phyloP scores from a whole-genome alignment of 2,797 vertebrate species.

The Enoplosus armatus region DNA sequence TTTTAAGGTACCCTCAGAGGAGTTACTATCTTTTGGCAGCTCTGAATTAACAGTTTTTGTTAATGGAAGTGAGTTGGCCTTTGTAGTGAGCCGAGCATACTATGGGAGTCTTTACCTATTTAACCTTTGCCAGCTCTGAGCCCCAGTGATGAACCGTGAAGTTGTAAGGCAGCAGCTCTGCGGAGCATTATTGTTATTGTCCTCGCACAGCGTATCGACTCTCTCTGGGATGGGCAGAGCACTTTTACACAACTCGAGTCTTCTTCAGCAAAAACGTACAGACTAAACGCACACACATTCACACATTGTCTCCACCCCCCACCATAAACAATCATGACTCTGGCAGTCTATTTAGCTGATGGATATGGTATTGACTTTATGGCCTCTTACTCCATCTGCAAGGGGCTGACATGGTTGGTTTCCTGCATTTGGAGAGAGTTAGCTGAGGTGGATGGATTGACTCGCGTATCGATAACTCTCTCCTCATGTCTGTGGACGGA shows the following conservation, averaged over 20 bases:
- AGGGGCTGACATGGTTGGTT: slow-evolving; percentile 77
- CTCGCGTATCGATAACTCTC: slow-evolving; percentile 75
- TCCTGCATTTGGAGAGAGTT: slow-evolving; percentile 66
- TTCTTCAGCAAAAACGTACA: slow-evolving; percentile 32
- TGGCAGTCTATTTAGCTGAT: slow-evolving; percentile 80
- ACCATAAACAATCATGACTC: slow-evolving; percentile 71
- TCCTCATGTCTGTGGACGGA: slow-evolving; percentile 54
- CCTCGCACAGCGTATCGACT: slow-evolving; percentile 35
- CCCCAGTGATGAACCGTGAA: slow-evolving; percentile 55
- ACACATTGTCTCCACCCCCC: slow-evolving; percentile 23
- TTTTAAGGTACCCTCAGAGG: slow-evolving; percentile 9
- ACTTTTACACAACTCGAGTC: slow-evolving; percentile 36
- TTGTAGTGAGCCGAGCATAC: slow-evolving; percentile 32
- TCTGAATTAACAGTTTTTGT: slow-evolving; percentile 51
- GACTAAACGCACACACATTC: slow-evolving; percentile 31
- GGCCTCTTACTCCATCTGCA: slow-evolving; percentile 73
- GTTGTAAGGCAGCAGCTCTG: slow-evolving; percentile 19
- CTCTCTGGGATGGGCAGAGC: not conserved
- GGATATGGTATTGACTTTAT: slow-evolving; percentile 81
- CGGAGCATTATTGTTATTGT: slow-evolving; percentile 35
- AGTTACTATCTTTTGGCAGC: slow-evolving; percentile 45
- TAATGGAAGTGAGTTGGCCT: slow-evolving; percentile 56
- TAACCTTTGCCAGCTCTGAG: slow-evolving; percentile 50
- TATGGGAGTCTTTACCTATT: slow-evolving; percentile 44
- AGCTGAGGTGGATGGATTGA: slow-evolving; percentile 74